Conservation (phyloP, 2,888 invertebrate genomes). For the Watsonalla cultraria region DNA sequence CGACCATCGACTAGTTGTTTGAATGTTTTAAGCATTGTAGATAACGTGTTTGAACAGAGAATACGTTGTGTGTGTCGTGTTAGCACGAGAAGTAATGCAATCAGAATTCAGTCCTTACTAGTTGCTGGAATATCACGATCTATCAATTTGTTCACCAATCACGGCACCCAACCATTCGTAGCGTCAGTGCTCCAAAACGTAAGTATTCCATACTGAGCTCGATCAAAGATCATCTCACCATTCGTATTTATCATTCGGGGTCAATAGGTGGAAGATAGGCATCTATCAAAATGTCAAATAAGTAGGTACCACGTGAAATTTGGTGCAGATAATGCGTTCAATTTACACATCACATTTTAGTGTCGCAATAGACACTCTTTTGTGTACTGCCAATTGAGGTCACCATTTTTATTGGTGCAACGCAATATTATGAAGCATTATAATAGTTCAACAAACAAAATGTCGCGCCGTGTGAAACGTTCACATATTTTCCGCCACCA, state of each 20-base stretch:
- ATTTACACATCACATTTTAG: constrained; percentile 28
- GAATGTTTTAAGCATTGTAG: no score
- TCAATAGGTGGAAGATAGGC: constrained; percentile 49
- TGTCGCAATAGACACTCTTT: constrained; percentile 36
- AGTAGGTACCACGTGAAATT: constrained; percentile 31
- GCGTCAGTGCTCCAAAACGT: neutral
- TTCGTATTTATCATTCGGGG: constrained; percentile 19
- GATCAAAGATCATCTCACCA: constrained; percentile 8
- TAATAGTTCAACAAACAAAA: constrained; percentile 36
- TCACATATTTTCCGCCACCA: constrained; percentile 5
- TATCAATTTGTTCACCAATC: neutral
- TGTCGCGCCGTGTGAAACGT: constrained; percentile 30
- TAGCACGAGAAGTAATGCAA: neutral
- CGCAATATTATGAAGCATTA: constrained; percentile 33
- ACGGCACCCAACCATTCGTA: neutral
- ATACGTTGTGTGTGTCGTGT: neutral
- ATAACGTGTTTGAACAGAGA: no score
- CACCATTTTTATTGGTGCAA: constrained; percentile 49
- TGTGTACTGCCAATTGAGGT: constrained; percentile 34
- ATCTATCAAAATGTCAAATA: constrained; percentile 54
- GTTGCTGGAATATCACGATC: neutral
- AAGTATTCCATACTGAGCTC: neutral
- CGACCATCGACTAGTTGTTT: no score
- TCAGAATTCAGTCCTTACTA: neutral
- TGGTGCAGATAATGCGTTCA: constrained; percentile 36